Percentiles rank a stretch among this genome's conserved stretches.
These are phyloP conservation scores for Gallinago nigripennis DNA, from an alignment of 2,797 vertebrate genomes.

Conservation along the genomic window DNA sequence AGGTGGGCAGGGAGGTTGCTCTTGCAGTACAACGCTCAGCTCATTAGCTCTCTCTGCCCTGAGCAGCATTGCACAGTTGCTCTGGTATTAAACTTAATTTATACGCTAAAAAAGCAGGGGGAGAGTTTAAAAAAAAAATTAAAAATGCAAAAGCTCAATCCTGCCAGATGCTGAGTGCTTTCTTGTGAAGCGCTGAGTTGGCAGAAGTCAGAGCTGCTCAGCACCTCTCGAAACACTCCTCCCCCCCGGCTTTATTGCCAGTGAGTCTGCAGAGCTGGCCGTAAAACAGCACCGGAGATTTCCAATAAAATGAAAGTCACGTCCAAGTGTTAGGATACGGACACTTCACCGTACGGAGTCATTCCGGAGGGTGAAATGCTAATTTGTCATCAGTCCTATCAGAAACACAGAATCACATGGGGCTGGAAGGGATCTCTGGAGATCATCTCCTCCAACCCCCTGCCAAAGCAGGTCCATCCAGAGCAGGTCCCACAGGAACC, in stretches of 20 bases:
- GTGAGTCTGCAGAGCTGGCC: constrained; percentile 1
- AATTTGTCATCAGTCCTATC: not conserved
- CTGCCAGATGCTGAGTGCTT: constrained; percentile 42
- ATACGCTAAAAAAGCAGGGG: not conserved
- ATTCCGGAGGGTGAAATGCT: not conserved
- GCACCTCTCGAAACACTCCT: not conserved
- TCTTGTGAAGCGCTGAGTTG: not conserved
- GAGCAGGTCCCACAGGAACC: too few relatives aligned
- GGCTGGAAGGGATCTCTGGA: too few relatives aligned
- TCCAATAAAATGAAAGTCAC: not conserved
- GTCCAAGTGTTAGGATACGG: not conserved
- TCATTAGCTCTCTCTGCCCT: not conserved
- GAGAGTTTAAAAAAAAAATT: not conserved
- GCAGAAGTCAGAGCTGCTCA: not conserved
- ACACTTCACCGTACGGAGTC: not conserved
- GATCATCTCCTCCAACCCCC: too few relatives aligned
- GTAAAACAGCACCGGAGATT: not conserved
- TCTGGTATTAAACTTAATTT: constrained; percentile 14
- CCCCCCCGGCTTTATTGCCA: not conserved
- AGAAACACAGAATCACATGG: too few relatives aligned
- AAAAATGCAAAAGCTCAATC: not conserved
- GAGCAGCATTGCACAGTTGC: not conserved
- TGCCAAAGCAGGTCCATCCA: too few relatives aligned
- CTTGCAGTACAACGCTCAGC: not conserved
- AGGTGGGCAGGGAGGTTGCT: not conserved